These are phyloP conservation scores for Sturnus vulgaris DNA, from an alignment of 2,113 vertebrate genomes.

Conservation along the genomic window DNA sequence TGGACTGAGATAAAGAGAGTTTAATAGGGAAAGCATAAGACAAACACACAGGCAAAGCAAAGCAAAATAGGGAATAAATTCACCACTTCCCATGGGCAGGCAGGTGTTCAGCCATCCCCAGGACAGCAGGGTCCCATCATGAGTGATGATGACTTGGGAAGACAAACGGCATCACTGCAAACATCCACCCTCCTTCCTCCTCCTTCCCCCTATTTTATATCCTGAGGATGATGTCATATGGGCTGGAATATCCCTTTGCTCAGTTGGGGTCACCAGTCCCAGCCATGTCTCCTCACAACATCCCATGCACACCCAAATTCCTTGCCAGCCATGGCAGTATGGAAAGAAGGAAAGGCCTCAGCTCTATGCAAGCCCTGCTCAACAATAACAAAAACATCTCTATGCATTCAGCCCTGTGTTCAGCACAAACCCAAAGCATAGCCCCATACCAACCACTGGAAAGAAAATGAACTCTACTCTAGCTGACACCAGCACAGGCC, in stretches of 20 bases:
- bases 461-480: background rate
- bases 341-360: background rate
- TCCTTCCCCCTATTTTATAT: background rate
- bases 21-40: background rate
- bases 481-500: rapidly evolving
- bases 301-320: background rate
- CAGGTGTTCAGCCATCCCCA: background rate
- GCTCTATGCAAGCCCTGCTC: background rate
- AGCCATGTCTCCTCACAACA: background rate
- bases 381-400: background rate
- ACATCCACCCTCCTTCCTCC: rapidly evolving
- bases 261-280: background rate
- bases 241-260: background rate
- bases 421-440: background rate
- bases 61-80: background rate
- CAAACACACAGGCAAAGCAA: background rate
- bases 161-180: background rate
- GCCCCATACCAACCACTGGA: background rate
- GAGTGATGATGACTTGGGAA: background rate
- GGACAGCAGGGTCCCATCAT: background rate
- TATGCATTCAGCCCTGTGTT: background rate
- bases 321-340: background rate
- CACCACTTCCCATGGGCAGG: background rate
- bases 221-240: background rate
- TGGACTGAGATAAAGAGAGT: background rate